Evolutionary conservation across 2,888 invertebrate genomes (phyloP), one percentile per base, ranked within the genome.

Genomic region (Nomada hirtipes): DNA sequence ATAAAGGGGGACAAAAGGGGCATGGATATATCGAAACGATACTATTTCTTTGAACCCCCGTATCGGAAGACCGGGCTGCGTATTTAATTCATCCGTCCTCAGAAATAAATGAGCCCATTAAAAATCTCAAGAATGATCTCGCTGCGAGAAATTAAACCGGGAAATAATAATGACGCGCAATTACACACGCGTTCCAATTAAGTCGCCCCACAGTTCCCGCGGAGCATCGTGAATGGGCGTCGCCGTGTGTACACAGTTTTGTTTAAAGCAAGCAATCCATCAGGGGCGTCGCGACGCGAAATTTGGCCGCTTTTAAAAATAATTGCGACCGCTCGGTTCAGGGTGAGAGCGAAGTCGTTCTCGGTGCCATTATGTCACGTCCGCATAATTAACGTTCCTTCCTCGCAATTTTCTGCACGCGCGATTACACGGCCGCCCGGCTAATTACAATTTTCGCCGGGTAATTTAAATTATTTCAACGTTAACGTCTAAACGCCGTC

Each of bases 381-480:
- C 80, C 80, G 72, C 80, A 80, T 80, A 80, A 80, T 80, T 80
- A 80, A 80, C 80, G 80, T 72, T 64, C 68, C 80, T 79, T 79
- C 57, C 80, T 80, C 80, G 80, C 80, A 80, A 80, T 80, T 80
- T 80, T 80, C 80, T 80, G 80, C 80, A 80, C 80, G 80, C 72
- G 52, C 80, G 80, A 80, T 80, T 80, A 80, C 80, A 80, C 80
- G 63, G 15, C 44, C 59, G 50, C 47, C 59, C 47, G 79, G 81
- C 80, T 80, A 80, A 80, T 80, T 80, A 80, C 80, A 80, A 80
- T 80, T 80, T 80, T 72, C 80, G 72, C 80, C 61, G 72, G 80
- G 72, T 80, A 80, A 80, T 80, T 80, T 83, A 82, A 83, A 83
- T 83, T 83, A 83, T 83, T 83, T 83, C 68, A 82, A 64, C 76